phyloP scores from a whole-genome alignment of 2,888 invertebrate species.

The Agriopis leucophaearia region DNA sequence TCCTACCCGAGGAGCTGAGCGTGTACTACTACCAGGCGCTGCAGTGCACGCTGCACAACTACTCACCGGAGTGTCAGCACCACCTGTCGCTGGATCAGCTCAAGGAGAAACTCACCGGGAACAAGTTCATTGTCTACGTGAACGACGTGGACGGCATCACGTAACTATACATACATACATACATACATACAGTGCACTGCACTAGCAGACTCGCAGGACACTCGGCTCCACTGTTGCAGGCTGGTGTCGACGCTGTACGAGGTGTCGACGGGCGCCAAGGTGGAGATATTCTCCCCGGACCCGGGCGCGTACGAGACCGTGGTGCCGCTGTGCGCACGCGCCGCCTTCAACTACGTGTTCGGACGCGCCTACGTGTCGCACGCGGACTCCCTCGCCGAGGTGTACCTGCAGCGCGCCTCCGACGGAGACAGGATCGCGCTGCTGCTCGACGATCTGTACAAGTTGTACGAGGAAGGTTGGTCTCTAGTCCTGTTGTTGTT shows the following conservation, averaged over 20 bases:
- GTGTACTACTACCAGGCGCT: slow-evolving; percentile 82
- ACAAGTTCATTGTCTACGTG: slow-evolving; percentile 75
- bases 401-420: slow-evolving; percentile 87
- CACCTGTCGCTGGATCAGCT: slow-evolving; percentile 80
- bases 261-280: slow-evolving; percentile 73
- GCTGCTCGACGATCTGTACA: slow-evolving; percentile 87
- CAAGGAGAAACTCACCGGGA: slow-evolving; percentile 75
- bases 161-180: slow-evolving; percentile 51
- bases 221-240: slow-evolving; percentile 65
- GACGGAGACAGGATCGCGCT: slow-evolving; percentile 81
- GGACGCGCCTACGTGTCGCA: slow-evolving; percentile 87
- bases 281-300: slow-evolving; percentile 82
- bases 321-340: slow-evolving; percentile 86
- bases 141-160: slow-evolving; percentile 73
- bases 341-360: slow-evolving; percentile 87
- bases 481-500: neutral
- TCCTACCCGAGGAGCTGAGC: slow-evolving; percentile 82
- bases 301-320: slow-evolving; percentile 84
- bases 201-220: neutral
- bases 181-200: neutral
- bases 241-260: slow-evolving; percentile 89
- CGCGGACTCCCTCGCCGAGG: slow-evolving; percentile 84
- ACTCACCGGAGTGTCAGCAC: slow-evolving; percentile 68
- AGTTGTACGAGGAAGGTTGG: slow-evolving; percentile 80
- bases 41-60: slow-evolving; percentile 82